Evolutionary conservation across 2,888 invertebrate genomes (phyloP).

Genomic region (Patella ulyssiponensis): DNA sequence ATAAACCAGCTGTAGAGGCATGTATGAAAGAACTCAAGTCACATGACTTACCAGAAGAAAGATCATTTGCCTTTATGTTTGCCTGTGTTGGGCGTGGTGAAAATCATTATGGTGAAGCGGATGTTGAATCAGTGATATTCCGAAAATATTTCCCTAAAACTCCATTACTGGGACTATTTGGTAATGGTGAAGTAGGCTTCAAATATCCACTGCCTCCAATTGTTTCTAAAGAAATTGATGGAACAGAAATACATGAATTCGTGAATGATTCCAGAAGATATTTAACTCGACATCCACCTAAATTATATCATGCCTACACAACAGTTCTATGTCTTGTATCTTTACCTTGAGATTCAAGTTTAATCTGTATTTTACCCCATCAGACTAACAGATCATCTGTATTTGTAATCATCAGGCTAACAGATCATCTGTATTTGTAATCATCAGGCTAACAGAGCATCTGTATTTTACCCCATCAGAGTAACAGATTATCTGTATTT

Average conservation of each 20-base stretch:
- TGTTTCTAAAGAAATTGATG: slow-evolving; percentile 7
- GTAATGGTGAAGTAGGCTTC: slow-evolving; percentile 74
- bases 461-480: no score
- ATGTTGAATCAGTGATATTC: slow-evolving; percentile 72
- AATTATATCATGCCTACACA: slow-evolving; percentile 61
- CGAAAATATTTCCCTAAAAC: slow-evolving; percentile 71
- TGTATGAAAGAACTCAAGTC: slow-evolving; percentile 50
- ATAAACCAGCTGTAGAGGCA: slow-evolving; percentile 44
- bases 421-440: no score
- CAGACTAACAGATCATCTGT: neutral
- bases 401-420: no score
- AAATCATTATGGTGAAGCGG: slow-evolving; percentile 56
- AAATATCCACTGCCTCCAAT: slow-evolving; percentile 44
- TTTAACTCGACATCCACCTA: slow-evolving; percentile 37
- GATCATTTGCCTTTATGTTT: slow-evolving; percentile 72
- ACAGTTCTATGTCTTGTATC: slow-evolving; percentile 58
- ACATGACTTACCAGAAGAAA: slow-evolving; percentile 46
- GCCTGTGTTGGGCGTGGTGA: slow-evolving; percentile 73
- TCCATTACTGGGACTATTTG: slow-evolving; percentile 74
- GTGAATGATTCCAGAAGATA: slow-evolving; percentile 28
- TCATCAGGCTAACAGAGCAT: no score
- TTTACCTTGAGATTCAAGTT: slow-evolving; percentile 22
- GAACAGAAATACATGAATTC: neutral
- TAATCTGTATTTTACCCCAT: neutral
- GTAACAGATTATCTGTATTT: no score